A percentile compares a stretch with the other conserved stretches of the same genome.
These are phyloP conservation scores for Mormyrops boulengeri DNA, from an alignment of 2,797 vertebrate genomes.

Conservation along the genomic window DNA sequence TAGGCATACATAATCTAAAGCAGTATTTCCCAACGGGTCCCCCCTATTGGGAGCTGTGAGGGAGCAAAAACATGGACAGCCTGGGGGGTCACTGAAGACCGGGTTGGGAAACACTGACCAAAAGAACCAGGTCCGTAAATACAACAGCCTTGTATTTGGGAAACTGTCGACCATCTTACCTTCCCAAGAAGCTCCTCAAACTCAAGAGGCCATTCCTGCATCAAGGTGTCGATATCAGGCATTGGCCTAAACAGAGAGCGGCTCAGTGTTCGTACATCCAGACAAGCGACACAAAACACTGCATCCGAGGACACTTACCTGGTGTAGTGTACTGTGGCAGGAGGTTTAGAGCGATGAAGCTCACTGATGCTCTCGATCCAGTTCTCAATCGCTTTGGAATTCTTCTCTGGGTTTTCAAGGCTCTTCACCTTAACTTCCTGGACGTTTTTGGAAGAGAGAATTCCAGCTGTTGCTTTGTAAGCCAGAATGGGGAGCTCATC, in stretches of 20 bases:
- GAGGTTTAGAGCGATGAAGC: conserved; percentile 83
- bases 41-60: background rate
- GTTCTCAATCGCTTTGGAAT: conserved; percentile 76
- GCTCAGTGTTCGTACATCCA: background rate
- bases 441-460: background rate
- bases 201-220: conserved; percentile 91
- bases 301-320: conserved; percentile 47
- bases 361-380: conserved; percentile 91
- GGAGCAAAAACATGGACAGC: background rate
- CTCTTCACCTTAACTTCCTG: conserved; percentile 88
- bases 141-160: background rate
- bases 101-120: background rate
- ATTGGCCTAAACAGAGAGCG: conserved; percentile 57
- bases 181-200: conserved; percentile 84
- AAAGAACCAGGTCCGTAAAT: background rate
- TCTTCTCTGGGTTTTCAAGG: conserved; percentile 74
- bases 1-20: background rate
- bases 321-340: conserved; percentile 80
- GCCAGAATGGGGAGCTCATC: conserved; percentile 28
- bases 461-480: background rate
- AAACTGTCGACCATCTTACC: conserved; percentile 41
- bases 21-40: background rate
- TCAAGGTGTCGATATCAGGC: conserved; percentile 85
- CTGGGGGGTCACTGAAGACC: background rate
- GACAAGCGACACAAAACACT: background rate